Evolutionary conservation across 2,113 vertebrate species (phyloP), one percentile per base, ranked within the genome.

Genomic region (Urocitellus parryii): DNA sequence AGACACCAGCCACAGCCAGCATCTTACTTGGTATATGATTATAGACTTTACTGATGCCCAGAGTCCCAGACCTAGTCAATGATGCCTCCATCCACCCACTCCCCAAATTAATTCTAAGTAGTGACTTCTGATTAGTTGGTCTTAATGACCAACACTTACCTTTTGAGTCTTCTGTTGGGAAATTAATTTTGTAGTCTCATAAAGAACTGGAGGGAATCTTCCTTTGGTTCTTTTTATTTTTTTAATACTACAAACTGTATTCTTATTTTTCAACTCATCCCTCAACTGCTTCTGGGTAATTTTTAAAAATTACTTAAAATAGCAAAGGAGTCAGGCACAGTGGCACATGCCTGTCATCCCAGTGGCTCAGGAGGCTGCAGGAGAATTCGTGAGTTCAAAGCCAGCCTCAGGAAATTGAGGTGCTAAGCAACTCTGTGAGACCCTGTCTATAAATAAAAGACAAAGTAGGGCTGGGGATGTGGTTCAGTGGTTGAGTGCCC

Each of bases 211-310:
- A 76, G 34, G 17, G 37, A 29, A 1, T 48, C 48, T 53, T 91
- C 25, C 22, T 56, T 76, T 32, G 8, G 14, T 32, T 92, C 20
- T 78, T 89, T 91, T n/a, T 88, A 72, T 90, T 58, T 58, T 58
- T 58, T 58, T 24, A 53, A 53, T 85, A 92, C 58, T 96, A 14
- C 27, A 77, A 72, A 84, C 48, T 88, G 8, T 77, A 20, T 82
- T 82, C 18, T 67, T 92, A 27, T 89, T 86, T 94, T 63, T 16
- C 4, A 53, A 2, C 20, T 11, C 2, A 42, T 34, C 12, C 53
- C 13, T 95, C 27, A 95, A 24, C 14, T 93, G 39, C 70, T 89
- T 73, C 48, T 93, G 70, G 24, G 25, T 91, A 63, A 77, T 67
- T 53, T 92, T 63, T 1, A 39, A 68, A 83, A 42, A 65, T 27